Base-by-base conservation (phyloP, 1,140 invertebrate genomes). In the Agrilus planipennis region DNA sequence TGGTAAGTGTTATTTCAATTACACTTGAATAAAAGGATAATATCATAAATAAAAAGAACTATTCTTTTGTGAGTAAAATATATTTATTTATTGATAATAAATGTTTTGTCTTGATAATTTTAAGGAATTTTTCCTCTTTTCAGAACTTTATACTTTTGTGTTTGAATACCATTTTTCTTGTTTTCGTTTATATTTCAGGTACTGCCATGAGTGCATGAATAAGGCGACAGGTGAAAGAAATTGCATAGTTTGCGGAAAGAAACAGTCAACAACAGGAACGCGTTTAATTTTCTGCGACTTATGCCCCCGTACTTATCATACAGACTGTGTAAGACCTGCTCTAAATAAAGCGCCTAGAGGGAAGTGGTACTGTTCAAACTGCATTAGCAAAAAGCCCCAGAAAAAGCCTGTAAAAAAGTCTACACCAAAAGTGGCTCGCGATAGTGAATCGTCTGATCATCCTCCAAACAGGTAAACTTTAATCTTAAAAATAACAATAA, bases 141-240 rank as follows among this genome's bases (percentile, higher is more conserved):
- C n/a, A n/a, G n/a, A n/a, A n/a, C n/a, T n/a, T n/a, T n/a, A n/a
- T n/a, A n/a, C n/a, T n/a, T n/a, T n/a, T n/a, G n/a, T n/a, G n/a
- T n/a, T n/a, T n/a, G n/a, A n/a, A n/a, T n/a, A n/a, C n/a, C n/a
- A n/a, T n/a, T n/a, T n/a, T n/a, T n/a, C n/a, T n/a, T n/a, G n/a
- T n/a, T n/a, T n/a, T n/a, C n/a, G n/a, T n/a, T 57, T 62, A 2
- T 50, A 7, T 25, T 31, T 31, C 23, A 88, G 84, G 83, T 88
- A 85, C 62, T 96, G 92, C 67, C 91, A 82, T 72, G 90, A 94
- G 61, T 97, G 93, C 68, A 81, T 94, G 62, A 94, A 95, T 60
- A 94, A 95, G 71, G 90, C 89, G 27, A 87, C 84, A 29, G 84
- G 84, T 29, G 82, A 88, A 55, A 73, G 83, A 49, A 83, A 86